A percentile compares a stretch with the other conserved stretches of the same genome.
Conservation (phyloP, 2,888 invertebrate genomes). For the Leptura quadrifasciata region DNA sequence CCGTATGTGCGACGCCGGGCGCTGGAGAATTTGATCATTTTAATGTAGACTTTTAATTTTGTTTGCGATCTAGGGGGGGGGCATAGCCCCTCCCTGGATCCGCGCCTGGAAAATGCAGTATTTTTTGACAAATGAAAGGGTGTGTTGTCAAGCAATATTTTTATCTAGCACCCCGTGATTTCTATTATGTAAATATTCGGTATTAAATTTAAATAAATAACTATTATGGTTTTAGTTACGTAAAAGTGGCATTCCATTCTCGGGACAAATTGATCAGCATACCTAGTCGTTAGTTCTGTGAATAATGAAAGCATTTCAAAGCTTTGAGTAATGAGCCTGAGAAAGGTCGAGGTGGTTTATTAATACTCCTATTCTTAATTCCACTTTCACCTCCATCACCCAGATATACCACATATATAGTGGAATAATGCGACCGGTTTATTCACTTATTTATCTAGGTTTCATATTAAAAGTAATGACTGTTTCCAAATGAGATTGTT, state of each 20-base stretch:
- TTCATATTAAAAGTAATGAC: slow-evolving; percentile 15
- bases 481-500: slow-evolving; percentile 12
- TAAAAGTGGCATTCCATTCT: background rate
- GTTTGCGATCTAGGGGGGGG: too few species aligned
- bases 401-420: background rate
- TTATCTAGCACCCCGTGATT: background rate
- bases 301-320: background rate
- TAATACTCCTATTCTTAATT: slow-evolving; percentile 25
- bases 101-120: too few species aligned
- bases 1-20: too few species aligned
- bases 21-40: too few species aligned
- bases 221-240: background rate
- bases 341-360: slow-evolving; percentile 24
- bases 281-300: background rate
- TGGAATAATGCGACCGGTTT: slow-evolving; percentile 22
- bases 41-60: too few species aligned
- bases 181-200: background rate
- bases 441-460: slow-evolving; percentile 13
- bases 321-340: slow-evolving; percentile 21
- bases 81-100: too few species aligned
- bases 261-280: slow-evolving; percentile 1
- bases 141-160: too few species aligned
- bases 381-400: slow-evolving; percentile 29
- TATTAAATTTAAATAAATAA: background rate
- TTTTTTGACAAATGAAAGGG: too few species aligned